Evolutionary conservation across 2,888 invertebrate genomes (phyloP), one percentile per base, ranked within the genome.

Genomic region (Rhynchonema sp.): DNA sequence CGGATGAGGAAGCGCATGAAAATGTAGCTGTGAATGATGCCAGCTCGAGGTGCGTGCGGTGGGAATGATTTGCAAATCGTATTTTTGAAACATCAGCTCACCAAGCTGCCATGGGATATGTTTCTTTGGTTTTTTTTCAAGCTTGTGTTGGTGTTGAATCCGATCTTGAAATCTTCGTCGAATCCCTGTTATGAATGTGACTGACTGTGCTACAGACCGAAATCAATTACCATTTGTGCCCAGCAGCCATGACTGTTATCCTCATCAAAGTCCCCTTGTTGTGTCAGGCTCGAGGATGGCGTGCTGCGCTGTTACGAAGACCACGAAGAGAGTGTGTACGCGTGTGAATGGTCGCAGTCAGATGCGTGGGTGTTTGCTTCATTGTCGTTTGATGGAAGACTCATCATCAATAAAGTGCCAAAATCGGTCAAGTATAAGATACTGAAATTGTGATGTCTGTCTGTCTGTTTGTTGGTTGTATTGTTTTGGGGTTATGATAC

Each of bases 351-450:
- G 96, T 91, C 91, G 63, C 83, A 86, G 27, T 87, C 88, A 28
- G 96, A 98, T 78, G 92, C 96, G 22, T 98, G 96, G 96, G 84
- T 90, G 61, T 96, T 94, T 79, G 96, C 96, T n/a, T 94, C 94
- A 0, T 79, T 94, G 1, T 92, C 92, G 73, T 94, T 92, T 74
- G 98, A 98, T 76, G 98, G 96, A 0, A 78, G 96, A 57, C 81
- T 98, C 25, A 84, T 96, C 56, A 83, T 98, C 46, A 62, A 91
- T 52, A 80, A 86, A 69, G 91, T 96, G 27, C 91, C 94, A n/a
- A 80, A 86, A 63, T 85, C 86, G 69, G 85, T 88, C 72, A 96
- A 94, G 77, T 92, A 91, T 73, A 87, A 87, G 78, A 87, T 94
- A 30, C 49, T 64, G 46, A 28, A 60, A 52, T 49, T 60, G 38